Percentiles rank a stretch among this genome's conserved stretches.
These are phyloP conservation scores for Pangasianodon gigas DNA, from an alignment of 2,113 vertebrate genomes.

Conservation along the genomic window DNA sequence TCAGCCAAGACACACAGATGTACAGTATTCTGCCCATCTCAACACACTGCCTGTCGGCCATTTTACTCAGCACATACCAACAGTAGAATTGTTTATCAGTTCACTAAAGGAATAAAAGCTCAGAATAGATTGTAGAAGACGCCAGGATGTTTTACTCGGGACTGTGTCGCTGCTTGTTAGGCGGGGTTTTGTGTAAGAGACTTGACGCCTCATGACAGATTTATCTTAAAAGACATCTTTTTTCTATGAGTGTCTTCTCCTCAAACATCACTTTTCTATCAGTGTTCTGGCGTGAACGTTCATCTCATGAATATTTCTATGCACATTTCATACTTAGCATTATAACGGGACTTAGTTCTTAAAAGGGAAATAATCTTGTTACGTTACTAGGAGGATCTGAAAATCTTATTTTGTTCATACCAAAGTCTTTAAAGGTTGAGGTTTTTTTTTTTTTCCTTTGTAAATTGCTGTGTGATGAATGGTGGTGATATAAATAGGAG, in stretches of 20 bases:
- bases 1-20: background rate
- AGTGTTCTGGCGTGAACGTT: conserved; percentile 15
- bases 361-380: conserved; percentile 46
- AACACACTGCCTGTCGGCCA: background rate
- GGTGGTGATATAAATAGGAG: conserved; percentile 42
- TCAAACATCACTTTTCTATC: conserved; percentile 8
- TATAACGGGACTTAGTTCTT: conserved; percentile 39
- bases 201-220: background rate
- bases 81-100: background rate
- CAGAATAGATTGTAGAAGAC: conserved; percentile 6
- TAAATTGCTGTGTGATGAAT: conserved; percentile 20
- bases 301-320: conserved; percentile 54
- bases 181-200: background rate
- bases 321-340: conserved; percentile 53
- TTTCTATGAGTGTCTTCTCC: conserved; percentile 16
- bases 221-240: background rate
- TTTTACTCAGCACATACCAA: background rate
- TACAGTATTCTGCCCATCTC: conserved; percentile 12
- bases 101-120: background rate
- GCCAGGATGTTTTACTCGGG: background rate
- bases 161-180: conserved; percentile 17
- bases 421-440: conserved; percentile 68
- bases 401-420: conserved; percentile 68
- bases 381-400: conserved; percentile 44
- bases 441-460: conserved; percentile 43